Evolutionary conservation across 2,888 invertebrate genomes (phyloP), one percentile per base, ranked within the genome.

Genomic region (Macrosoma leucophasiata): DNA sequence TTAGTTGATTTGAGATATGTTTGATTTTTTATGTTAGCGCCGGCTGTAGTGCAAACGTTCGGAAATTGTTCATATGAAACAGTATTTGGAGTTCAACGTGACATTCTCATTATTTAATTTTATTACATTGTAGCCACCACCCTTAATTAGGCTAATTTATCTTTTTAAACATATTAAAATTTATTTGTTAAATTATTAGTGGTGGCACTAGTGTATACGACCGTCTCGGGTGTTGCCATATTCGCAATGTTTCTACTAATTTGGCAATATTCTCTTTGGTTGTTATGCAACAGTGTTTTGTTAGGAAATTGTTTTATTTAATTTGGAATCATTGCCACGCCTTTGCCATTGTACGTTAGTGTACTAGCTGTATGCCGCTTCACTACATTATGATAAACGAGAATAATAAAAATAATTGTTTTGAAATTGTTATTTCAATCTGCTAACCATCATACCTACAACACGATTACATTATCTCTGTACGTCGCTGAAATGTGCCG

Each of bases 321-420:
- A 50, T 45, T 48, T 53, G 49, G 43, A 53, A 43, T 43, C 48
- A 53, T 53, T 42, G 46, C 57, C 61, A 62, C 62, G 59, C 62
- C 64, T 61, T 62, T 59, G 62, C 63, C 70, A 59, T 58, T 65
- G 62, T 73, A 72, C 65, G 58, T 68, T 78, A 78, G 73, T 64
- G 64, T 67, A 71, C 70, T 74, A 73, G 68, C 49, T 70, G 70
- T 76, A 71, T 63, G 68, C 69, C 55, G 78, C 79, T 79, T 78
- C 75, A 75, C 69, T 67, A 68, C 67, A 74, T 71, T 69, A 74
- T 66, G 68, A 74, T 73, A 74, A 72, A 79, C 75, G 74, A 73
- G 59, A 76, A 71, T 70, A 77, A 74, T 73, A 73, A 78, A 63
- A 74, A 73, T 76, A 77, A 78, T 81, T 81, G 81, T 81, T 81